Evolutionary conservation across 1,140 invertebrate genomes (phyloP), one percentile per base, ranked within the genome.

Genomic region (Ruditapes philippinarum): DNA sequence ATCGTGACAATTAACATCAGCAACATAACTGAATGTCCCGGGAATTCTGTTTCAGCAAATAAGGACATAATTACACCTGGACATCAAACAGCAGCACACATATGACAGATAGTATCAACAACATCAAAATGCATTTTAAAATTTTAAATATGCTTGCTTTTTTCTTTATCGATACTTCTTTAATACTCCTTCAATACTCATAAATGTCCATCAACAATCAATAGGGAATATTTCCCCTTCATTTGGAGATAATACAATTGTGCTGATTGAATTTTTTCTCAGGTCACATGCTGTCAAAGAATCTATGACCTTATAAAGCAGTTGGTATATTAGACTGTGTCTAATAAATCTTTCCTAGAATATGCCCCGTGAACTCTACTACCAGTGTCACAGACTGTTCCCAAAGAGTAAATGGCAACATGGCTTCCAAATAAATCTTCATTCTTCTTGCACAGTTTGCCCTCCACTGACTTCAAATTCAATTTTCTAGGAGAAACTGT

Each of bases 281-380:
- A 9, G 22, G 9, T 9, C 31, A 45, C 42, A 45, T 54, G 51
- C 31, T 5, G 60, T 36, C 25, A 65, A n/a, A 65, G 22, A 70
- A 70, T 17, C 38, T 70, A 70, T 70, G 28, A 70, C 33, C 65
- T 70, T 70, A 38, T 70, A 70, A 4, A 36, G 54, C n/a, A 33
- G 49, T 38, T 78, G 42, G 73, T 49, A 54, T 40, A 78, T 78
- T 78, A 57, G 74, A 78, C 74, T 78, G 74, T 57, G 74, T 78
- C 45, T 33, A 78, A n/a, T 78, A 78, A 54, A 78, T 78, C 45
- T 54, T 78, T 31, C 11, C 3, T 19, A 33, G 49, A 78, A 54
- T 40, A 40, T 49, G 45, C 42, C 40, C 33, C 36, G 28, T 49
- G 54, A 49, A 78, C 31, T 54, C 2, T 49, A 78, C 31, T 9